These are phyloP conservation scores for Odocoileus hemionus DNA, from an alignment of 2,113 vertebrate genomes.

Conservation along the genomic window DNA sequence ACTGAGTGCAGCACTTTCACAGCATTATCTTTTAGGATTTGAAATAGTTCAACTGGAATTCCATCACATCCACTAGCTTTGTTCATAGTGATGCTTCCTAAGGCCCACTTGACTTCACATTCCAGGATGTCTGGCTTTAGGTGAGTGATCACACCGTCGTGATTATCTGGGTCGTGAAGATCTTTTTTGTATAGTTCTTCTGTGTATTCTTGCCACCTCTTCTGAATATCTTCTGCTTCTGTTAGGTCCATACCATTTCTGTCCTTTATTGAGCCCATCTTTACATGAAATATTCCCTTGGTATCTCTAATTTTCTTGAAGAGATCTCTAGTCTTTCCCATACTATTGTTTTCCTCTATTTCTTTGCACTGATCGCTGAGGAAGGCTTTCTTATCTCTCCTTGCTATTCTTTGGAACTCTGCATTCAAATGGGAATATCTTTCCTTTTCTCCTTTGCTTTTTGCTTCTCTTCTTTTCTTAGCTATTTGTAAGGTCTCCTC, in stretches of 20 bases:
- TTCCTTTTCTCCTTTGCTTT: neutral
- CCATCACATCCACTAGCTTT: no score
- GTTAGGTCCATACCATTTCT: neutral
- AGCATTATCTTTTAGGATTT: no score
- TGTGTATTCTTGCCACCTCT: neutral
- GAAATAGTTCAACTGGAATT: no score
- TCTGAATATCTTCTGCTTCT: neutral
- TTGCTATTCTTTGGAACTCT: neutral
- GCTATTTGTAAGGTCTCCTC: neutral
- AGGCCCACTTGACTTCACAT: neutral
- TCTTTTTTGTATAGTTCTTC: neutral
- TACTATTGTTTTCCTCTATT: neutral
- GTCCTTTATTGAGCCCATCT: neutral
- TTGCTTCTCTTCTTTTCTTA: neutral
- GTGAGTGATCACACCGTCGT: neutral
- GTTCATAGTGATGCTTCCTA: neutral
- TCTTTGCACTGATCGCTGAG: neutral
- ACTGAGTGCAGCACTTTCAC: no score
- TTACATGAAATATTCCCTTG: neutral
- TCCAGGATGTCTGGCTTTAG: neutral
- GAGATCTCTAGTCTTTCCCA: neutral
- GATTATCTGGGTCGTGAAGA: neutral
- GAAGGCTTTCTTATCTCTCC: neutral
- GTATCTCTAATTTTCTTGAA: neutral
- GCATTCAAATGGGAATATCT: neutral